A percentile compares a stretch with the other conserved stretches of the same genome.
Conservation (phyloP, 2,888 invertebrate species). For the Lomographa bimaculata region DNA sequence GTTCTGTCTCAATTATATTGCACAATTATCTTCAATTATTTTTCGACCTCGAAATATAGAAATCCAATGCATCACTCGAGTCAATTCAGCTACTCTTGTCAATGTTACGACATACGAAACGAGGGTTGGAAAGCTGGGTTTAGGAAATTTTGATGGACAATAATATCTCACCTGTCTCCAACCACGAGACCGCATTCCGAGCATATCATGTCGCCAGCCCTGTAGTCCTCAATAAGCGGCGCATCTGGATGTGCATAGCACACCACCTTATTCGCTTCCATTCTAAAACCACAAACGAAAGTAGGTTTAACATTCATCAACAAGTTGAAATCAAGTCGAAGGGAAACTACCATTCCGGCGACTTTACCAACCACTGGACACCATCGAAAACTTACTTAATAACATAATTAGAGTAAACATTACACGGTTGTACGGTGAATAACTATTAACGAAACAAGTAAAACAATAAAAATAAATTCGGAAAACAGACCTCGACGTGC, state of each 20-base stretch:
- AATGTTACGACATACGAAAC: constrained; percentile 45
- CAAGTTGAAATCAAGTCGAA: constrained; percentile 61
- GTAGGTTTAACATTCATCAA: constrained; percentile 53
- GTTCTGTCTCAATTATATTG: constrained; percentile 38
- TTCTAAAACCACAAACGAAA: constrained; percentile 82
- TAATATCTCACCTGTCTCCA: constrained; percentile 93
- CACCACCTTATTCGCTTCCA: constrained; percentile 90
- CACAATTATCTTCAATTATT: constrained; percentile 41
- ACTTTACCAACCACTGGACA: constrained; percentile 31
- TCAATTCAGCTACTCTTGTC: constrained; percentile 45
- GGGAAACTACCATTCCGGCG: no score
- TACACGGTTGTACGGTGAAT: constrained; percentile 42
- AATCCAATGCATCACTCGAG: constrained; percentile 49
- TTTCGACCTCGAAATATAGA: constrained; percentile 50
- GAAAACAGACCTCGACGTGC: constrained; percentile 86
- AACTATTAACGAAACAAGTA: constrained; percentile 44
- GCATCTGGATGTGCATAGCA: constrained; percentile 98
- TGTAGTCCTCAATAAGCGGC: constrained; percentile 97
- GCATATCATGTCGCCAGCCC: constrained; percentile 99
- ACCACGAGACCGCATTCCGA: constrained; percentile 99
- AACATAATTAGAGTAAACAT: constrained; percentile 42
- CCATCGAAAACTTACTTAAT: constrained; percentile 52
- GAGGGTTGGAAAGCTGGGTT: constrained; percentile 50
- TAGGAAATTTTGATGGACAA: constrained; percentile 56
- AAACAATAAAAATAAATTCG: constrained; percentile 62